phyloP scores from a whole-genome alignment of 1,140 invertebrate genomes.

The Heliothis subflexa region DNA sequence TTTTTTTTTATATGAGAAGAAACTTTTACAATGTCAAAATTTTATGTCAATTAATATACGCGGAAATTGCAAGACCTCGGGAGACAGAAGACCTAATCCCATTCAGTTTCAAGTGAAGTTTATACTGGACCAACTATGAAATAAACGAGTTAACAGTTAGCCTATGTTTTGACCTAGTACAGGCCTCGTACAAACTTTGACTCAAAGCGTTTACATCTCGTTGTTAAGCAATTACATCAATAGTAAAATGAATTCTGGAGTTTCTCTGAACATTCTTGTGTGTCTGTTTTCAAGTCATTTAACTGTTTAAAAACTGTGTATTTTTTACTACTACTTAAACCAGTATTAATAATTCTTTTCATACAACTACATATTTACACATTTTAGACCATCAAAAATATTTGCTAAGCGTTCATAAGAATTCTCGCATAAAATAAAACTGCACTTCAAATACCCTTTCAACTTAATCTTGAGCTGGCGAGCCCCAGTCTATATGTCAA shows the following conservation, averaged over 20 bases:
- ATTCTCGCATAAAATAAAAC: too few relatives aligned
- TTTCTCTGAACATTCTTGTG: background rate
- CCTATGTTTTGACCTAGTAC: constrained; percentile 18
- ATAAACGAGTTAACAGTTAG: constrained; percentile 9
- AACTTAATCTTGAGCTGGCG: too few relatives aligned
- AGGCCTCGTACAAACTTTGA: constrained; percentile 19
- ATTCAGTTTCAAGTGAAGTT: constrained; percentile 10
- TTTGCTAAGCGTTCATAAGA: too few relatives aligned
- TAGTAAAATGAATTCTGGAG: background rate
- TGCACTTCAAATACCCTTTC: too few relatives aligned
- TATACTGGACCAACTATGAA: constrained; percentile 5
- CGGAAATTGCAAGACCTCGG: too few relatives aligned
- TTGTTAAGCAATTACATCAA: constrained; percentile 9
- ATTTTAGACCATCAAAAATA: too few relatives aligned
- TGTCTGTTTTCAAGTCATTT: background rate
- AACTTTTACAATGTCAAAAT: too few relatives aligned
- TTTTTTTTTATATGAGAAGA: too few relatives aligned
- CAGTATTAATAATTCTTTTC: too few relatives aligned
- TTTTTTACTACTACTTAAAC: background rate
- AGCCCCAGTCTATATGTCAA: too few relatives aligned
- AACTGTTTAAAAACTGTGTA: background rate
- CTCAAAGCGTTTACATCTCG: constrained; percentile 5
- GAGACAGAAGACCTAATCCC: background rate
- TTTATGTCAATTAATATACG: too few relatives aligned
- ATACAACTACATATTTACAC: background rate